Conservation (phyloP, 2,797 vertebrate genomes). For the Alcedo quadribrachys region DNA sequence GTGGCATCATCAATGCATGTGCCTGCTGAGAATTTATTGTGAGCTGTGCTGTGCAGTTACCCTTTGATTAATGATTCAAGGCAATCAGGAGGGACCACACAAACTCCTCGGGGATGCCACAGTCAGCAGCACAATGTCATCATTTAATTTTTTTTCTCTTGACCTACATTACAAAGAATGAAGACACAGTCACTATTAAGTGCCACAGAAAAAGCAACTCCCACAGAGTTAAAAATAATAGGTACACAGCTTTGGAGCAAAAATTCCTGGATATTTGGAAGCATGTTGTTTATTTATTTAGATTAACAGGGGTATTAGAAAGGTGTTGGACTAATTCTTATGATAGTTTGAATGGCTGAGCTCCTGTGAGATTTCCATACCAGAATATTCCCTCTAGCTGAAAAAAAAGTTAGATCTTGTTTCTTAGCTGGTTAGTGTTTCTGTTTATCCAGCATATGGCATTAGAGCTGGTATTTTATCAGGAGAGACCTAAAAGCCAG, state of each 20-base stretch:
- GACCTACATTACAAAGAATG: constrained; percentile 49
- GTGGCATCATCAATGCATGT: constrained; percentile 40
- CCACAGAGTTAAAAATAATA: neutral
- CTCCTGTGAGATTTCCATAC: neutral
- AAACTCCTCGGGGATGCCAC: constrained; percentile 17
- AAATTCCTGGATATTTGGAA: neutral
- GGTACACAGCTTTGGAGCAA: neutral
- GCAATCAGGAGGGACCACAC: constrained; percentile 41
- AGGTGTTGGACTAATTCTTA: neutral
- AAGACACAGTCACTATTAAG: constrained; percentile 24
- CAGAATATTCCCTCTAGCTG: neutral
- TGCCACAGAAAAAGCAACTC: constrained; percentile 8
- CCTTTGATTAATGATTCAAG: constrained; percentile 61
- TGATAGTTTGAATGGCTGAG: neutral
- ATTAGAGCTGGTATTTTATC: neutral
- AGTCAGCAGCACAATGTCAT: constrained; percentile 22
- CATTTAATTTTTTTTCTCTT: constrained; percentile 59
- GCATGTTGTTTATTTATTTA: neutral
- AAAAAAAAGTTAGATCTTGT: neutral
- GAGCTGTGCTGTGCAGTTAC: constrained; percentile 14
- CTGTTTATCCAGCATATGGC: neutral
- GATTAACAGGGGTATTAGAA: neutral
- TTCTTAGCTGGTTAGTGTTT: neutral
- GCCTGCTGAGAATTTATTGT: constrained; percentile 28
- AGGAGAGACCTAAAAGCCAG: neutral